A percentile compares a stretch with the other conserved stretches of the same genome.
Conservation (phyloP, 2,113 vertebrate genomes). For the Cathartes aura region DNA sequence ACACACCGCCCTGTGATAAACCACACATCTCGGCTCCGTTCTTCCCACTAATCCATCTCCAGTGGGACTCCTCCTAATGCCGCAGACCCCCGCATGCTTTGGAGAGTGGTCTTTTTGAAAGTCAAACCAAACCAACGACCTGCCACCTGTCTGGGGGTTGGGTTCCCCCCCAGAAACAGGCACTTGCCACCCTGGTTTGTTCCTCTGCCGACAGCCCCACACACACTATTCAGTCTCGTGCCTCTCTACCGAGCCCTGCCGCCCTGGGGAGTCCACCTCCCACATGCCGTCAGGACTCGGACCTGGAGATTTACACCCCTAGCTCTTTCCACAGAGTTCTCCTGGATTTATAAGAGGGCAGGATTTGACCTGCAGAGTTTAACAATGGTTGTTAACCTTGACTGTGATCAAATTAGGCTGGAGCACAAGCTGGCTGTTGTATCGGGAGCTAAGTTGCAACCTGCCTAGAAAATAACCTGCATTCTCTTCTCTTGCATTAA, state of each 20-base stretch:
- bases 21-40: not conserved
- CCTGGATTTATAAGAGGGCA: not conserved
- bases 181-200: accelerated
- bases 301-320: not conserved
- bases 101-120: not conserved
- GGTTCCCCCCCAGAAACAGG: not conserved
- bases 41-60: not conserved
- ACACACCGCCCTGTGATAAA: not conserved
- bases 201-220: not conserved
- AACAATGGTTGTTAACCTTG: not conserved
- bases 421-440: not conserved
- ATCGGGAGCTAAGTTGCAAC: not conserved
- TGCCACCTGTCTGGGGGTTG: not conserved
- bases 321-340: not conserved
- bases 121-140: not conserved
- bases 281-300: accelerated
- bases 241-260: not conserved
- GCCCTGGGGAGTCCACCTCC: not conserved
- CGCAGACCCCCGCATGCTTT: accelerated
- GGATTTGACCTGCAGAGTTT: not conserved
- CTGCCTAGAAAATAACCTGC: not conserved
- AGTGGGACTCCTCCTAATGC: not conserved
- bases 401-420: constrained; percentile 1
- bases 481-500: not conserved
- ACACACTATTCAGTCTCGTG: accelerated